A percentile compares a stretch with the other conserved stretches of the same genome.
These are phyloP conservation scores for Anolis carolinensis DNA, from an alignment of 2,113 vertebrate species.

Conservation along the genomic window DNA sequence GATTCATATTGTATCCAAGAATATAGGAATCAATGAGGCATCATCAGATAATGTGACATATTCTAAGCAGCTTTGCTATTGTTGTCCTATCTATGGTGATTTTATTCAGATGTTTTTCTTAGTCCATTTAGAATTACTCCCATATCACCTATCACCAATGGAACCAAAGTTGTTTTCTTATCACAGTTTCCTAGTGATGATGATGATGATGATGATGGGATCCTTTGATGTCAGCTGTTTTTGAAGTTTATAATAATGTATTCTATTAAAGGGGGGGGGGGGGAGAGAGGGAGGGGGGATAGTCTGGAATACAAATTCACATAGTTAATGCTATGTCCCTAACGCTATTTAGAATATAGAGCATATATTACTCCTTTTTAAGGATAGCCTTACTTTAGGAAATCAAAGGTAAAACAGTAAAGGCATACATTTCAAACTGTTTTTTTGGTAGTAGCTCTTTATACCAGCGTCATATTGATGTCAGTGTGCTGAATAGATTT, in stretches of 20 bases:
- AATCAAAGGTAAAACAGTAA: neutral
- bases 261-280: constrained; percentile 21
- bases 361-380: constrained; percentile 3
- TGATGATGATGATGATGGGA: no score
- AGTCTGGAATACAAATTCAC: constrained; percentile 20
- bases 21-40: no score
- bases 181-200: no score
- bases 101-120: no score
- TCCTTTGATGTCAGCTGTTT: neutral
- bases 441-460: neutral
- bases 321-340: constrained; percentile 23
- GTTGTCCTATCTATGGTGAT: no score
- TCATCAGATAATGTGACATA: no score
- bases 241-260: neutral
- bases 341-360: constrained; percentile 11
- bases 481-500: neutral
- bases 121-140: no score
- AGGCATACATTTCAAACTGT: neutral
- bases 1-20: no score
- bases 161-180: no score
- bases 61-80: no score
- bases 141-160: no score
- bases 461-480: neutral
- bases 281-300: no score
- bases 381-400: constrained; percentile 17